Base-by-base conservation (phyloP, 1,140 invertebrate species). In the Saccostrea echinata region DNA sequence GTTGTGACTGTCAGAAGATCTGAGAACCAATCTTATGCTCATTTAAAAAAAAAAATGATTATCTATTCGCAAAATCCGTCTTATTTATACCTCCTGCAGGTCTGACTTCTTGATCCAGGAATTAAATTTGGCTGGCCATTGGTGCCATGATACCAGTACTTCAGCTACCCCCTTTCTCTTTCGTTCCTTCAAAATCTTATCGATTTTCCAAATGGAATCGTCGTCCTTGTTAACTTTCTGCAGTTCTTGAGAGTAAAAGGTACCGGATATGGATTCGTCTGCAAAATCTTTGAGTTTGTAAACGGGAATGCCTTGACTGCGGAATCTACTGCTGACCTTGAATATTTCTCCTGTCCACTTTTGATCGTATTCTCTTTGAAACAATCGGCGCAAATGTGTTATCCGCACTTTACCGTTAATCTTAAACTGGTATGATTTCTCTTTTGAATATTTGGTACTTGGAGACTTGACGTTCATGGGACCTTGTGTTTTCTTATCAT, bases 271-370 rank as follows among this genome's bases (percentile, higher is more conserved):
- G 18, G 24, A n/a, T 61, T 82, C 86, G 2, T 24, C 80, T 16
- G n/a, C n/a, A 35, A 86, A 83, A 33, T 80, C 64, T 76, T 71
- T 76, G 16, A 86, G 16, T 52, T 68, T 43, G 53, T 86, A 86
- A 21, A 83, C 33, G 52, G 86, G 76, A 16, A 86, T 27, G 18
- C 57, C 80, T n/a, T 86, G 51, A 18, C 68, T 71, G n/a, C 21
- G 35, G 43, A 35, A 68, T n/a, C 87, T 61, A n/a, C 55, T 24
- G 27, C n/a, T 35, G 8, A 88, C 57, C 12, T 55, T 80, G 24
- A 88, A 88, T 18, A 84, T n/a, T 57, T 88, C 87, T 52, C 84
- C 87, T 27, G 83, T 80, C 83, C 87, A 84, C 30, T 84, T 88
- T 57, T 88, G 43, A 35, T 88, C 83, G 71, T 85, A 88, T 57